phyloP scores from a whole-genome alignment of 2,113 vertebrate genomes.

The Archilochus colubris region DNA sequence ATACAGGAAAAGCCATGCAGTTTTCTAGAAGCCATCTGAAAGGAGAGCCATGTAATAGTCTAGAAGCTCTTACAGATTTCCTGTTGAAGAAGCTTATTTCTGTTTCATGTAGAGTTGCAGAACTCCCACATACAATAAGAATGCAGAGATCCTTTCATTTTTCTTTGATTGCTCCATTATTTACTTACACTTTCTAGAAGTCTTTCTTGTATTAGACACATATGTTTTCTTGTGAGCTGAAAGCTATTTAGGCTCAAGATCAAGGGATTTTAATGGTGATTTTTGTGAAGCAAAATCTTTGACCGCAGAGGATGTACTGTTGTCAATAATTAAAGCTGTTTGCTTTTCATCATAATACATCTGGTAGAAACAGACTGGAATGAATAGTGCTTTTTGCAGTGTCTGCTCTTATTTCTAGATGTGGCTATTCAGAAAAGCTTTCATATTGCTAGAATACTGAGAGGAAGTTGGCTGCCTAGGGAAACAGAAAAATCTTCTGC shows the following conservation, averaged over 20 bases:
- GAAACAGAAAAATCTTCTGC: background rate
- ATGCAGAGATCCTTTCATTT: background rate
- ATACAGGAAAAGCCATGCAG: background rate
- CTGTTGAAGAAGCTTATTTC: background rate
- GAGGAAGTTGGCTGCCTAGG: background rate
- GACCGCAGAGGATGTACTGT: background rate
- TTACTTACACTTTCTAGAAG: background rate
- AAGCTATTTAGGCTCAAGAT: background rate
- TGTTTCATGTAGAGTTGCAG: background rate
- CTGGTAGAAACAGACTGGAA: background rate
- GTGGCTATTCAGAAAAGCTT: background rate
- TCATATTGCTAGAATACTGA: background rate
- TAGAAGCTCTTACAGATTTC: background rate
- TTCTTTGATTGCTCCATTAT: background rate
- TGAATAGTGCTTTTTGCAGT: background rate
- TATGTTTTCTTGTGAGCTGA: background rate
- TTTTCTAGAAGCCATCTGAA: background rate
- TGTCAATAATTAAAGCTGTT: background rate
- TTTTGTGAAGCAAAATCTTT: background rate
- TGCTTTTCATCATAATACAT: background rate
- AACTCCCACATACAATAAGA: background rate
- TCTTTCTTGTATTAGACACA: background rate
- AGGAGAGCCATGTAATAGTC: background rate
- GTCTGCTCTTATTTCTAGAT: background rate
- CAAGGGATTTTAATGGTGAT: background rate